Conservation (phyloP, 2,888 invertebrate species). For the Cerastis rubricosa region DNA sequence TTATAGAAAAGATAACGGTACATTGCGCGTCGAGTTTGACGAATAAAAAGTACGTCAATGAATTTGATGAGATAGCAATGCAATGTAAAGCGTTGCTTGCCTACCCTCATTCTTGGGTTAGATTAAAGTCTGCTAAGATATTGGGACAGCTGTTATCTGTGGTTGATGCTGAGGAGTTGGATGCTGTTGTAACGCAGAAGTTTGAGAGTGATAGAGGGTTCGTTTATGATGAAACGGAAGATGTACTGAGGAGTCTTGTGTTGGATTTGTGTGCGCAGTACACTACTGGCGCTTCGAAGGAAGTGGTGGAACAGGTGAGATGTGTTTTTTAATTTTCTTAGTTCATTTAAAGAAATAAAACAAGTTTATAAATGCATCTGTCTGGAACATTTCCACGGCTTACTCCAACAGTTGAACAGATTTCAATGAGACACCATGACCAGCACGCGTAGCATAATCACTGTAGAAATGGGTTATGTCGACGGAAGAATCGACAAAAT, state of each 20-base stretch:
- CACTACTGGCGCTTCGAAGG: slow-evolving; percentile 92
- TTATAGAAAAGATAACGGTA: slow-evolving; percentile 92
- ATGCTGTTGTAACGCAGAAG: slow-evolving; percentile 83
- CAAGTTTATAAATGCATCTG: background rate
- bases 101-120: slow-evolving; percentile 97
- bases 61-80: slow-evolving; percentile 91
- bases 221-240: slow-evolving; percentile 92
- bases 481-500: too few species aligned
- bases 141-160: slow-evolving; percentile 93
- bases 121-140: slow-evolving; percentile 94
- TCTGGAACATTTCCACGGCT: background rate
- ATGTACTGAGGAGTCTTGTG: slow-evolving; percentile 92
- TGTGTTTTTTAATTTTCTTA: background rate
- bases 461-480: too few species aligned
- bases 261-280: slow-evolving; percentile 95
- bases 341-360: background rate
- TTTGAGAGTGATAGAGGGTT: slow-evolving; percentile 88
- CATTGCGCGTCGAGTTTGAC: slow-evolving; percentile 92
- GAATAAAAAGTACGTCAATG: slow-evolving; percentile 82
- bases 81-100: slow-evolving; percentile 93
- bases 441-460: too few species aligned
- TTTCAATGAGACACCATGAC: background rate
- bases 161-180: slow-evolving; percentile 92
- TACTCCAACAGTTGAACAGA: background rate
- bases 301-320: slow-evolving; percentile 93